Evolutionary conservation across 2,797 vertebrate genomes (phyloP).

Genomic region (Triplophysa yarkandensis): DNA sequence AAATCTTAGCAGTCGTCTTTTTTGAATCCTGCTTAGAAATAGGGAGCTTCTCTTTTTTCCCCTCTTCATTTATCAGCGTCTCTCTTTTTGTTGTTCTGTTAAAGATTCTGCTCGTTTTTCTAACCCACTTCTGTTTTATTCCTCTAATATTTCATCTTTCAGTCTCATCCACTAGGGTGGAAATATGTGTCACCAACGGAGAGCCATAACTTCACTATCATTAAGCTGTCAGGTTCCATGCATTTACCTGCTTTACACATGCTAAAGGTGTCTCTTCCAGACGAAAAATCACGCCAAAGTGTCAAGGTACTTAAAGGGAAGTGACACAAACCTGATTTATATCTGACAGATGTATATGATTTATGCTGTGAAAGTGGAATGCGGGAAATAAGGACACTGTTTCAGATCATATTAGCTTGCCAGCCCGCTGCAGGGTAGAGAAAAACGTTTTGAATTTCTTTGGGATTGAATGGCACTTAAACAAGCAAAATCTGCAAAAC

Average conservation of each 20-base stretch:
- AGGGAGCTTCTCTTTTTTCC: neutral
- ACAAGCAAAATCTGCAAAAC: slow-evolving; percentile 1
- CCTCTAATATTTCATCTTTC: slow-evolving; percentile 39
- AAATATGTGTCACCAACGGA: slow-evolving; percentile 41
- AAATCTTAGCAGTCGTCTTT: neutral
- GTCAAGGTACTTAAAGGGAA: slow-evolving; percentile 15
- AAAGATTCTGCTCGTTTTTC: slow-evolving; percentile 17
- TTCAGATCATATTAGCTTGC: neutral
- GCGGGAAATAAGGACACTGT: slow-evolving; percentile 6
- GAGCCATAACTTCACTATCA: slow-evolving; percentile 35
- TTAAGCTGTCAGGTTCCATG: slow-evolving; percentile 47
- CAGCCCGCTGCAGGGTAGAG: neutral
- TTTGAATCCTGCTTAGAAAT: slow-evolving; percentile 5
- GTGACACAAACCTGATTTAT: slow-evolving; percentile 28
- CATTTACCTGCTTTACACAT: slow-evolving; percentile 33
- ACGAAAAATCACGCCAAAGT: slow-evolving; percentile 17
- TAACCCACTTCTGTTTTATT: slow-evolving; percentile 2
- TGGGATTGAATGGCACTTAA: neutral
- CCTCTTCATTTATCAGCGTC: slow-evolving; percentile 1
- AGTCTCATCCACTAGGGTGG: slow-evolving; percentile 35
- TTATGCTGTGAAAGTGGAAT: slow-evolving; percentile 7
- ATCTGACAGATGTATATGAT: slow-evolving; percentile 25
- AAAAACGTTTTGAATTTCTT: neutral
- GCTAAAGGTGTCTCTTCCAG: slow-evolving; percentile 43
- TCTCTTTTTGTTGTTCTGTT: slow-evolving; percentile 1